A percentile compares a stretch with the other conserved stretches of the same genome.
Evolutionary conservation across 2,888 invertebrate species (phyloP).

Genomic region (Melanchra persicariae): DNA sequence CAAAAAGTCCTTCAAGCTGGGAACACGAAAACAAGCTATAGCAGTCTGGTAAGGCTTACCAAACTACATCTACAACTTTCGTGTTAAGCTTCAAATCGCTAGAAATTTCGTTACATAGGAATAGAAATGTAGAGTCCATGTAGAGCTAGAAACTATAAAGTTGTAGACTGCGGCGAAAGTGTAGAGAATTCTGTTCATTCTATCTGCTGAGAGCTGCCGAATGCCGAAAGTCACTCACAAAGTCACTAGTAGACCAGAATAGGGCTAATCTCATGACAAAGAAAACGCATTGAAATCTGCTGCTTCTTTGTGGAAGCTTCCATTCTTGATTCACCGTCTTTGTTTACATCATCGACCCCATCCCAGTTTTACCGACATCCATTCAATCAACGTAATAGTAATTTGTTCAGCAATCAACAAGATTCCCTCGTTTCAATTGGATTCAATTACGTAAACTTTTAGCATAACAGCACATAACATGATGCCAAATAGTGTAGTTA

Average conservation of each 20-base stretch:
- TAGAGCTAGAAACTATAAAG: conserved; percentile 1
- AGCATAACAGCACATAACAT: conserved; percentile 29
- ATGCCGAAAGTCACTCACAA: neutral
- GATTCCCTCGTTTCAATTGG: conserved; percentile 50
- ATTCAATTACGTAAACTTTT: conserved; percentile 54
- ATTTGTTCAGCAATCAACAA: conserved; percentile 39
- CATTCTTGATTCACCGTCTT: conserved; percentile 6
- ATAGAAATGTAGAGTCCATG: too few relatives aligned
- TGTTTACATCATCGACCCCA: conserved; percentile 27
- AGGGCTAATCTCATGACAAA: too few relatives aligned
- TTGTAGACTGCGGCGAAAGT: conserved; percentile 5
- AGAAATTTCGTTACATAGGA: neutral
- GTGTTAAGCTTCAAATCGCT: neutral
- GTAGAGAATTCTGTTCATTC: conserved; percentile 18
- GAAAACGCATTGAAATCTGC: neutral
- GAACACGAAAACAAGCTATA: too few relatives aligned
- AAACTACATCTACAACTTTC: neutral
- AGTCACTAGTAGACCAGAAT: too few relatives aligned
- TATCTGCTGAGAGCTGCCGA: neutral
- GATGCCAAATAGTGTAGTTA: conserved; percentile 39
- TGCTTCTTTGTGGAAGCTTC: neutral
- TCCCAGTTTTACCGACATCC: conserved; percentile 21
- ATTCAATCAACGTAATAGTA: conserved; percentile 36
- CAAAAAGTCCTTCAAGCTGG: neutral
- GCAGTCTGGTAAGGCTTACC: too few relatives aligned